phyloP scores from a whole-genome alignment of 1,140 invertebrate genomes.

The Aphis craccivora region DNA sequence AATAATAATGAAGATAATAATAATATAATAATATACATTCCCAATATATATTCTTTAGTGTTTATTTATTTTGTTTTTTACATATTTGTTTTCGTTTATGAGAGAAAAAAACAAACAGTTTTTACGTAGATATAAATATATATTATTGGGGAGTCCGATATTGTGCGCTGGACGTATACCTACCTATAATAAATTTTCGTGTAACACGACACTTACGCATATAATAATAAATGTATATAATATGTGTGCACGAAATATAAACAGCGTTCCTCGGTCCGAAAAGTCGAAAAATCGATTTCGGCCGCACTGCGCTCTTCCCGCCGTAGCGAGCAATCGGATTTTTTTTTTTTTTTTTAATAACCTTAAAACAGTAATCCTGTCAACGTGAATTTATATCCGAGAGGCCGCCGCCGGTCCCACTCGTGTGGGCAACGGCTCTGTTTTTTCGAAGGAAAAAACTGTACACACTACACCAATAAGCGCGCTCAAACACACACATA shows the following conservation, averaged over 20 bases:
- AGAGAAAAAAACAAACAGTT: neutral
- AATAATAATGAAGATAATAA: neutral
- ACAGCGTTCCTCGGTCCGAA: neutral
- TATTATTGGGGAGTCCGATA: neutral
- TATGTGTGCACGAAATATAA: neutral
- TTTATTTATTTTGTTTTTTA: neutral
- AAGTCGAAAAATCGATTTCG: slow-evolving; percentile 35
- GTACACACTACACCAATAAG: neutral
- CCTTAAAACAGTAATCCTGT: slow-evolving; percentile 36
- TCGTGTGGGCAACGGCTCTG: neutral
- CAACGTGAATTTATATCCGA: slow-evolving; percentile 4
- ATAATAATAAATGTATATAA: neutral
- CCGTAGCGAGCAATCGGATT: neutral
- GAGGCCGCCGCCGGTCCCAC: neutral
- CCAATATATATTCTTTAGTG: neutral
- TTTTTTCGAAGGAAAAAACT: neutral
- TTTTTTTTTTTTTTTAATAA: slow-evolving; percentile 40
- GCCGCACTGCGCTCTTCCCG: neutral
- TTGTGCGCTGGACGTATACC: neutral
- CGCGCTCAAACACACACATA: neutral
- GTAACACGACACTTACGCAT: slow-evolving; percentile 48
- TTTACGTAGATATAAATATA: neutral
- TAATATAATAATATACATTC: no score
- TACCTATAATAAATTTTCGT: slow-evolving; percentile 40
- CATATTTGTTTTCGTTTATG: neutral